Evolutionary conservation across 2,888 invertebrate genomes (phyloP), one percentile per base, ranked within the genome.

Genomic region (Xanthostigma xanthostigma): DNA sequence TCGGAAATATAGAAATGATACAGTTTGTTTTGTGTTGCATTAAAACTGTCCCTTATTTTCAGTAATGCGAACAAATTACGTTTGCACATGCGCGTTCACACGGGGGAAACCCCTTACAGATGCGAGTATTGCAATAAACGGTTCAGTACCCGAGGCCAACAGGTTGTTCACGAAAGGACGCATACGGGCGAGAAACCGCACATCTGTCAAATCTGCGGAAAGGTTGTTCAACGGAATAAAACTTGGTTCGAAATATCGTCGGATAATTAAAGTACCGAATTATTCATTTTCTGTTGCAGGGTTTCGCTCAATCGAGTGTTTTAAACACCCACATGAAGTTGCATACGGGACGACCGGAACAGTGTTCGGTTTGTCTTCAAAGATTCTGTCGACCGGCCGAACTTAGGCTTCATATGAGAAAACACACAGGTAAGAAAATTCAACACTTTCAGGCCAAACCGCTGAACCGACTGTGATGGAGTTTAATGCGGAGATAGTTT

Each of bases 311-410:
- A 51, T 57, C 60, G 5, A 61, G 63, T 51, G 58, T 60, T 10
- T 50, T 64, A 37, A 62, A 60, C 36, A 65, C 64, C 0, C 65
- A 65, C 49, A 59, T 62, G 58, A 59, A 56, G 41, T 51, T 61
- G 14, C 65, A 65, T 46, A 63, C 61, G 0, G 65, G 64, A 1
- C 56, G 61, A 13, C 60, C 63, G 1, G 60, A 62, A 44, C 54
- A 57, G 11, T 65, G 65, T 49, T 52, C 53, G 14, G 56, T 65
- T n/a, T 65, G 65, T 49, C 55, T 55, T 2, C 61, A 65, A 51
- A 53, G 60, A 40, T 65, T 64, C 49, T 64, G 64, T 53, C 54
- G 65, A 35, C 59, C 59, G 1, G 60, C 63, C 0, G 61, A 65
- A 48, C 51, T 65, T 10, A 56, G 56, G 44, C 50, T 63, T 10